Base-by-base conservation (phyloP, 2,797 vertebrate species). In the Melanotaenia pygmaea region DNA sequence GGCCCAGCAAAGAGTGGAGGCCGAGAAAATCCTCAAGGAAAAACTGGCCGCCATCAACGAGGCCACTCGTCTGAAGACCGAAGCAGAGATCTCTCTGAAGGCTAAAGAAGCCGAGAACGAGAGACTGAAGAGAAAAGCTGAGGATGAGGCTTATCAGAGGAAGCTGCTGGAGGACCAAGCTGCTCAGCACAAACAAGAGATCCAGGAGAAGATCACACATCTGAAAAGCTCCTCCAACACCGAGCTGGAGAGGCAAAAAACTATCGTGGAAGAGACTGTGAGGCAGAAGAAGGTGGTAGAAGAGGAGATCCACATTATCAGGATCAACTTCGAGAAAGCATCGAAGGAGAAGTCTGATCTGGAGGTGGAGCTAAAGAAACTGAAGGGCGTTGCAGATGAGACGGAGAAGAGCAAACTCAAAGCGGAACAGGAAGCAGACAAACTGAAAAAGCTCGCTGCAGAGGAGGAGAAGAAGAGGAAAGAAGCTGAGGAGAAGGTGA, bases 21-120 rank as follows among this genome's bases (percentile, higher is more conserved):
- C 98, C 0, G 98, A 98, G 69, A 95, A 96, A 7, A 96, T 97
- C 83, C 95, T 99, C 0, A 94, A 98, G 40, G 98, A 99, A 86
- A 99, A 99, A 79, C 91, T 99, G 74, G 84, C 95, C 0, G 96
- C 97, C 83, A 97, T 99, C 79, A 94, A 95, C 0, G 98, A 99
- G 60, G 97, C 97, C 0, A 96, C 96, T 0, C 92, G 93, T 50
- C 90, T 97, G 37, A 98, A 96, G 85, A 96, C 97, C 0, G 97
- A 99, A 71, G 97, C 97, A 0, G 97, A 99, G 78, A 97, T 99
- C 0, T 94, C 96, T 0, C 94, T 99, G 65, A 98, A 99, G 76
- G 97, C 98, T 70, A 98, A 98, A 79, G 97, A 99, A 76, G 96
- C 97, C 0, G 98, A 99, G 88, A 99, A 99, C 0, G 98, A 99